Evolutionary conservation across 2,113 vertebrate species (phyloP).

Genomic region (Phrynosoma platyrhinos): DNA sequence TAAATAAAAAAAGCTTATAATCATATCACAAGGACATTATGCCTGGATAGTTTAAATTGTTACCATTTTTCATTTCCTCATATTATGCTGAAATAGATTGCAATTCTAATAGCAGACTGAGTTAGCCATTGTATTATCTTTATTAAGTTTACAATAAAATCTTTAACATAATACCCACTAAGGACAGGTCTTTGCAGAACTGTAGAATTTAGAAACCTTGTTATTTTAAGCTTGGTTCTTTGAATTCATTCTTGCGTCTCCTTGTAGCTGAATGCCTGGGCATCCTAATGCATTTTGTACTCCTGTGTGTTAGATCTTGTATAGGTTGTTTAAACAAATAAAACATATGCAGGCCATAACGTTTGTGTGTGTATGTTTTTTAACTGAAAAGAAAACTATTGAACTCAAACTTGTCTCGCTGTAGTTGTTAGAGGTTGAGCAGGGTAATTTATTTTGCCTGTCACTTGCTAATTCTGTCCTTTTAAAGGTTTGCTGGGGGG

Average conservation of each 20-base stretch:
- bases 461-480: slow-evolving; percentile 1
- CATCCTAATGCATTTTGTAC: neutral
- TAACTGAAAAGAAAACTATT: rapidly evolving
- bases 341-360: neutral
- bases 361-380: slow-evolving; percentile 12
- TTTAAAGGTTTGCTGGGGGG: slow-evolving; percentile 31
- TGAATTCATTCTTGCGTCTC: slow-evolving; percentile 2
- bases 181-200: slow-evolving; percentile 19
- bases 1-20: slow-evolving; percentile 22
- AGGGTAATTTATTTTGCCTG: neutral
- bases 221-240: neutral
- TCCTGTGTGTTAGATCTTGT: neutral
- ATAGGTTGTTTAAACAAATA: slow-evolving; percentile 1
- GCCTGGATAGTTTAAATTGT: slow-evolving; percentile 14
- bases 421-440: neutral
- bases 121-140: slow-evolving; percentile 17
- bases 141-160: slow-evolving; percentile 7
- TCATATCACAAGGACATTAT: neutral
- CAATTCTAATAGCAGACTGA: slow-evolving; percentile 6
- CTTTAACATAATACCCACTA: neutral
- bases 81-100: neutral
- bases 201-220: neutral
- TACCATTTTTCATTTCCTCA: neutral
- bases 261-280: neutral
- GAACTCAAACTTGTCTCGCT: neutral